A percentile compares a stretch with the other conserved stretches of the same genome.
Conservation (phyloP, 2,888 invertebrate genomes). For the Poecilobothrus nobilitatus region DNA sequence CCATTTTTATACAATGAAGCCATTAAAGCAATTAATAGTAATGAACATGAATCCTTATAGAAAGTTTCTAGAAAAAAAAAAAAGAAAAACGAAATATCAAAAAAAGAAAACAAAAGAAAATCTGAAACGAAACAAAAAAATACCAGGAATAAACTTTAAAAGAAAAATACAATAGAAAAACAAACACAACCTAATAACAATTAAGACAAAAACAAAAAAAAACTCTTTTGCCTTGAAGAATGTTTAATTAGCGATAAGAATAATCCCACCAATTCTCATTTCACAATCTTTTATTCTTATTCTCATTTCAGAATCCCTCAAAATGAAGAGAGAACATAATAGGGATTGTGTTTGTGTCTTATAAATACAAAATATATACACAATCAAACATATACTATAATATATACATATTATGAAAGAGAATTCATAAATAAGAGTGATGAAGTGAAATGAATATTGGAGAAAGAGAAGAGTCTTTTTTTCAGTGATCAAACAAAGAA, state of each 20-base stretch:
- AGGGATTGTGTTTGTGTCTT: background rate
- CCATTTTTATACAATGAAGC: background rate
- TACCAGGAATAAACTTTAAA: background rate
- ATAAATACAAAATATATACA: too few relatives aligned
- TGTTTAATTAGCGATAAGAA: conserved; percentile 3
- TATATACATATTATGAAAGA: too few relatives aligned
- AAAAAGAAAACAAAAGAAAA: too few relatives aligned
- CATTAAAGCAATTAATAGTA: background rate
- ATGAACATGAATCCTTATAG: background rate
- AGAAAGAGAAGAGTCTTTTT: too few relatives aligned
- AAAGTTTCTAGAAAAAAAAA: too few relatives aligned
- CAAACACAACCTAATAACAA: background rate
- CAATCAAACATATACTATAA: too few relatives aligned
- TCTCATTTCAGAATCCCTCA: background rate
- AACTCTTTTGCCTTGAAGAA: background rate
- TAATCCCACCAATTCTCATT: background rate
- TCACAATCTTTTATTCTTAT: too few relatives aligned
- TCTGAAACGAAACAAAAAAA: background rate
- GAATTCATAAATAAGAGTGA: too few relatives aligned
- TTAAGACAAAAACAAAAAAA: background rate
- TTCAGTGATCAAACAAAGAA: too few relatives aligned
- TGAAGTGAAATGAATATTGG: too few relatives aligned
- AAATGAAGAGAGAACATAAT: background rate
- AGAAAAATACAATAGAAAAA: background rate
- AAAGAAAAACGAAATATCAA: too few relatives aligned